These are phyloP conservation scores for Lophius americanus DNA, from an alignment of 2,797 vertebrate genomes.

Conservation along the genomic window DNA sequence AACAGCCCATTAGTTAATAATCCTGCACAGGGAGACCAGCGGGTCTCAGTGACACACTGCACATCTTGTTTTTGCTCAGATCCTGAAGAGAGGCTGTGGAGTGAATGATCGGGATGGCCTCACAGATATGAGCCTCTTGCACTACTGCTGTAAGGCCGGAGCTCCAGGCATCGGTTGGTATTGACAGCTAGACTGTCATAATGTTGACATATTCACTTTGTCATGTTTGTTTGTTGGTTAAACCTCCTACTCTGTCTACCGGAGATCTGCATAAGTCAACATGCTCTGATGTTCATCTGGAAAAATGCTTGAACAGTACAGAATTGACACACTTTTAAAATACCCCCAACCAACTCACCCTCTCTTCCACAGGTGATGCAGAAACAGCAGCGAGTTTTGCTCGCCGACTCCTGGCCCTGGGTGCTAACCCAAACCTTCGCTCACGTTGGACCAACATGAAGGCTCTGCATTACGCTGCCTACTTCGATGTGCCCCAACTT, in stretches of 20 bases:
- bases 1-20: slow-evolving; percentile 26
- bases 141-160: slow-evolving; percentile 95
- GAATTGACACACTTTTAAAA: not conserved
- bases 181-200: not conserved
- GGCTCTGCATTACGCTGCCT: slow-evolving; percentile 96
- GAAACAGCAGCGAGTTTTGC: slow-evolving; percentile 90
- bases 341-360: not conserved
- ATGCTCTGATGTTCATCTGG: slow-evolving; percentile 9
- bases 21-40: slow-evolving; percentile 14
- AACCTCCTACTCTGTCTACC: not conserved
- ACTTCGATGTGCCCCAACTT: slow-evolving; percentile 96
- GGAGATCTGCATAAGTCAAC: not conserved
- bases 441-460: slow-evolving; percentile 99
- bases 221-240: no score
- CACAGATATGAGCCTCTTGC: slow-evolving; percentile 97
- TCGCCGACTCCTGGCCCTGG: slow-evolving; percentile 87
- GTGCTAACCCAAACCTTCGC: slow-evolving; percentile 90
- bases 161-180: slow-evolving; percentile 95
- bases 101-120: slow-evolving; percentile 96
- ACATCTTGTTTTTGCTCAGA: slow-evolving; percentile 78
- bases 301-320: not conserved
- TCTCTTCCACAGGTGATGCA: slow-evolving; percentile 85
- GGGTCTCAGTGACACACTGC: slow-evolving; percentile 10
- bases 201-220: not conserved
- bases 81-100: slow-evolving; percentile 93